Conservation (phyloP, 2,113 vertebrate species). For the Quiscalus mexicanus region DNA sequence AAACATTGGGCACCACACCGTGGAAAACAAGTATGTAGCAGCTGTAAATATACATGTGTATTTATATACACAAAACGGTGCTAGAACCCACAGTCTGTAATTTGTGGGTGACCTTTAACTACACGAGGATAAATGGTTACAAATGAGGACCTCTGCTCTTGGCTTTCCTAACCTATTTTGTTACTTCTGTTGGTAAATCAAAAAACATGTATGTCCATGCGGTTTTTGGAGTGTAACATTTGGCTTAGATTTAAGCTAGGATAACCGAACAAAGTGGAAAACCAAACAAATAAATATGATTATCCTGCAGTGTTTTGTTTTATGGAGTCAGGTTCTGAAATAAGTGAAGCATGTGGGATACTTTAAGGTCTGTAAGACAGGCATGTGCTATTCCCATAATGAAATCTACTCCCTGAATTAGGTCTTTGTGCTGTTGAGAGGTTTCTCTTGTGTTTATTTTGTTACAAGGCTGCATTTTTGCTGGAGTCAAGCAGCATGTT, state of each 20-base stretch:
- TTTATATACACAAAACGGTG: not conserved
- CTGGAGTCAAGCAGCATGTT: not conserved
- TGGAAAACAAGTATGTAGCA: slow-evolving; percentile 45
- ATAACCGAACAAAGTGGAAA: slow-evolving; percentile 56
- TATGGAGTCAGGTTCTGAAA: slow-evolving; percentile 13
- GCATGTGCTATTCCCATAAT: not conserved
- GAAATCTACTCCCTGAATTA: slow-evolving; percentile 19
- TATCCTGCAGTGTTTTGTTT: slow-evolving; percentile 27
- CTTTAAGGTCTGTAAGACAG: not conserved
- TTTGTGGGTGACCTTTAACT: slow-evolving; percentile 68
- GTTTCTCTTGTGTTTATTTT: slow-evolving; percentile 28
- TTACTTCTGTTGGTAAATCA: slow-evolving; percentile 52
- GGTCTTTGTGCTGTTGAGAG: not conserved
- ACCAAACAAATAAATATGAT: slow-evolving; percentile 58
- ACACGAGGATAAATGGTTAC: slow-evolving; percentile 13
- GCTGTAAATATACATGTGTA: not conserved
- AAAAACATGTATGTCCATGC: slow-evolving; percentile 25
- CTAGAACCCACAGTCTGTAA: slow-evolving; percentile 39
- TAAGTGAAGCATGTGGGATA: not conserved
- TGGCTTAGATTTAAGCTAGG: slow-evolving; percentile 67
- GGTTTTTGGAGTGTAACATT: slow-evolving; percentile 45
- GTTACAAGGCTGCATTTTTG: not conserved
- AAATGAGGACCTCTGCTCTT: slow-evolving; percentile 48
- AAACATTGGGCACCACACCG: slow-evolving; percentile 30
- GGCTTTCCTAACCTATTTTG: slow-evolving; percentile 27